Conservation (phyloP, 2,888 invertebrate species). For the Thecophora atra region DNA sequence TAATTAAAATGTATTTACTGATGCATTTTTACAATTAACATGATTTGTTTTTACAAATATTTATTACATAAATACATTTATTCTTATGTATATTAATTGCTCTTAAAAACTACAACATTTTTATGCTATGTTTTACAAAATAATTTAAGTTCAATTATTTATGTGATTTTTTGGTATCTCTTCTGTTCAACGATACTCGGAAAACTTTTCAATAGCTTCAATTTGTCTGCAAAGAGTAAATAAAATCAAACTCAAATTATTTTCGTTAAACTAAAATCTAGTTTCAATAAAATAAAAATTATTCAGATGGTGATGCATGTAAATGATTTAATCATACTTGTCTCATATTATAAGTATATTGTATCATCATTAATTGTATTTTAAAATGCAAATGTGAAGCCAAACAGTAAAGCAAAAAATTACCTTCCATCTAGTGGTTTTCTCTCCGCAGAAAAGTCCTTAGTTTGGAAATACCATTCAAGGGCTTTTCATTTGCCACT, state of each 20-base stretch:
- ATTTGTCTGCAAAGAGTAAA: no score
- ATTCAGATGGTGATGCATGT: slow-evolving; percentile 59
- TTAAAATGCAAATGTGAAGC: background rate
- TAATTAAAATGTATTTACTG: background rate
- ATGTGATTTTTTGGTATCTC: no score
- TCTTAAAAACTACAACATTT: background rate
- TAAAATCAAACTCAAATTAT: background rate
- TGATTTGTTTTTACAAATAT: background rate
- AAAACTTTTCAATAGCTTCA: no score
- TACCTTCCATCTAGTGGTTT: background rate
- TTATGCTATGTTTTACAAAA: background rate
- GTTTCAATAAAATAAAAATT: slow-evolving; percentile 28
- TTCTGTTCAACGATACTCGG: background rate
- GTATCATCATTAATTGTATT: slow-evolving; percentile 8
- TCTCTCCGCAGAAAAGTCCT: background rate
- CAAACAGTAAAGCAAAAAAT: background rate
- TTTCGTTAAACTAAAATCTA: no score
- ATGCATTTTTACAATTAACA: background rate
- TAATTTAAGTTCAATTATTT: background rate
- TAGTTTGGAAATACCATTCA: background rate
- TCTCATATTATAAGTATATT: slow-evolving; percentile 8
- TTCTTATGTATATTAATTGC: background rate
- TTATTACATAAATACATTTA: background rate
- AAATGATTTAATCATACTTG: slow-evolving; percentile 41
- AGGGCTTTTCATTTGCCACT: background rate